Percentiles rank a stretch among this genome's conserved stretches.
Evolutionary conservation across 2,113 vertebrate species (phyloP).

Genomic region (Phyllostomus discolor): DNA sequence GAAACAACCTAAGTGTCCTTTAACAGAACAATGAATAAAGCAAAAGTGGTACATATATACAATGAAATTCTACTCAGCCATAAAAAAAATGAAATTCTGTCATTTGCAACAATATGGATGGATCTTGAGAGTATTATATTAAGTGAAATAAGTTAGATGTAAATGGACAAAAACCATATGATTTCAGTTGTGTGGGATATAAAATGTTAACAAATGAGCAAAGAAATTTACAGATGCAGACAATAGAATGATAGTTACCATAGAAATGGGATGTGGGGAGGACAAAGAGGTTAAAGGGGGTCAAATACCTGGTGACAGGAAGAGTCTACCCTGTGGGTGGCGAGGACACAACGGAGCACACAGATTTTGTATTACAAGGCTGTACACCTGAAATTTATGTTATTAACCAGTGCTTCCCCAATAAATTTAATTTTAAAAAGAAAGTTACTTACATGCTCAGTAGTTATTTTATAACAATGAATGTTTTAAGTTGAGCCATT

Average conservation of each 20-base stretch:
- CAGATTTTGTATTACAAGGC: too few relatives aligned
- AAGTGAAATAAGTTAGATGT: neutral
- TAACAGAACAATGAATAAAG: too few relatives aligned
- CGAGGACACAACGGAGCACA: too few relatives aligned
- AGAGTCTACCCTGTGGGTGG: too few relatives aligned
- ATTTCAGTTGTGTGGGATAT: neutral
- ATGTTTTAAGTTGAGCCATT: constrained; percentile 15
- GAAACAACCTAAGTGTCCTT: too few relatives aligned
- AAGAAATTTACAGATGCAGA: neutral
- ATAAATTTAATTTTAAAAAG: neutral
- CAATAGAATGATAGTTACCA: neutral
- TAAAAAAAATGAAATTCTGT: too few relatives aligned
- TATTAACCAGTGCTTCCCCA: neutral
- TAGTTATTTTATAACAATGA: constrained; percentile 27
- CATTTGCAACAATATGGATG: too few relatives aligned
- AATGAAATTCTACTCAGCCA: too few relatives aligned
- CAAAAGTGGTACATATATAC: too few relatives aligned
- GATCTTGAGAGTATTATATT: too few relatives aligned
- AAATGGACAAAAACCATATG: neutral
- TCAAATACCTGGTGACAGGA: too few relatives aligned
- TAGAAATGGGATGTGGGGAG: neutral
- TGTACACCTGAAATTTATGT: too few relatives aligned
- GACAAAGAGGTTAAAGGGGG: neutral
- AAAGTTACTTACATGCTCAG: neutral
- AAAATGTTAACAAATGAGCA: neutral